Conservation (phyloP, 2,113 vertebrate species). For the Microcebus griseorufus region DNA sequence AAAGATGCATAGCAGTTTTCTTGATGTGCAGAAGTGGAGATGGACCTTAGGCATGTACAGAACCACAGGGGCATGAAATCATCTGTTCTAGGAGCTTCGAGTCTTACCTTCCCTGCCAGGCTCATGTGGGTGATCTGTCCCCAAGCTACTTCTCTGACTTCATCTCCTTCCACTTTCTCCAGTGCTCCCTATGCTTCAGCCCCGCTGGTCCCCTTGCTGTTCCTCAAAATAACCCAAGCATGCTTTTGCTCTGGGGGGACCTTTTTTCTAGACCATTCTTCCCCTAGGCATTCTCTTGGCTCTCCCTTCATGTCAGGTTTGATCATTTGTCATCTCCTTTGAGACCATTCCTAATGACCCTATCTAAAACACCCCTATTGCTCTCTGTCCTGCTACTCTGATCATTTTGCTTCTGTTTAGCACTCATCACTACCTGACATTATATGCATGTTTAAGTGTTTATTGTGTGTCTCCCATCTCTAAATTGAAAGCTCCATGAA, state of each 20-base stretch:
- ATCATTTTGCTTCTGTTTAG: background rate
- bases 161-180: background rate
- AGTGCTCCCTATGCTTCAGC: background rate
- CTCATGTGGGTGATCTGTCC: accelerated
- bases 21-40: background rate
- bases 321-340: background rate
- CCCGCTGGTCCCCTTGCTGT: background rate
- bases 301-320: background rate
- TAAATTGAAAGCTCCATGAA: background rate
- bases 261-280: background rate
- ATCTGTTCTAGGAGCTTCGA: background rate
- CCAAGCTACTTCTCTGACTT: background rate
- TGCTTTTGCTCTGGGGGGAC: background rate
- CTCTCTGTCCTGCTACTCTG: background rate
- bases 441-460: background rate
- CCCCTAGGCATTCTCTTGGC: background rate
- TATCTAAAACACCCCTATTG: background rate
- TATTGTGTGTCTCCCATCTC: background rate
- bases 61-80: background rate
- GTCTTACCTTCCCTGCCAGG: background rate
- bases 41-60: background rate
- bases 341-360: background rate
- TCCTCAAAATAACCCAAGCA: background rate
- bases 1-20: background rate
- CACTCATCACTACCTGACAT: background rate